A percentile compares a stretch with the other conserved stretches of the same genome.
Conservation (phyloP, 2,113 vertebrate genomes). For the Hepsetus odoe region DNA sequence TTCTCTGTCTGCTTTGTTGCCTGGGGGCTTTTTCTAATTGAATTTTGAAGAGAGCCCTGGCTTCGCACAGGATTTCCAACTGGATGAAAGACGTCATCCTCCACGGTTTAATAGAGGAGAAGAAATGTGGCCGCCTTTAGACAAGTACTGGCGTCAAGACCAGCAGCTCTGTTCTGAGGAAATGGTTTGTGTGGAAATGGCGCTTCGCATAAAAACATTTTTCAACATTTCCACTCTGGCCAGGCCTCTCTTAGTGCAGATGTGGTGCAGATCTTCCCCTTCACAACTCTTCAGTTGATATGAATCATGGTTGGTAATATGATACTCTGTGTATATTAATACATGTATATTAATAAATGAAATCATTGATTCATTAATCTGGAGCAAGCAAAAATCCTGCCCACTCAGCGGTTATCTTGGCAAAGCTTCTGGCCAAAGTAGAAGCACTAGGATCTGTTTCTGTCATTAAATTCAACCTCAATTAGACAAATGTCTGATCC, state of each 20-base stretch:
- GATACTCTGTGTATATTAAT: too few species aligned
- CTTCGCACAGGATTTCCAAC: constrained; percentile 16
- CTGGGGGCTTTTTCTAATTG: constrained; percentile 30
- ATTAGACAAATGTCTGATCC: too few species aligned
- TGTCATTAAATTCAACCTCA: too few species aligned
- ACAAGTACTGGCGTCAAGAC: constrained; percentile 13
- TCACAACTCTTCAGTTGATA: constrained; percentile 7
- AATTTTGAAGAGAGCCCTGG: background rate
- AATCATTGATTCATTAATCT: too few species aligned
- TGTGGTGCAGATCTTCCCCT: background rate
- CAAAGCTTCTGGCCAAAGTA: too few species aligned
- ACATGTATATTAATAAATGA: too few species aligned
- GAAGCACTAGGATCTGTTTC: too few species aligned
- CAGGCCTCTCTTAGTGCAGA: constrained; percentile 4
- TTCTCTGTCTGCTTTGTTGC: background rate
- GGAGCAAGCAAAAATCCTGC: too few species aligned
- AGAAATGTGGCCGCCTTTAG: constrained; percentile 9
- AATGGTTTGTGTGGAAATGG: constrained; percentile 15
- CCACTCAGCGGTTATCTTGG: too few species aligned
- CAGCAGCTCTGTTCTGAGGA: constrained; percentile 10
- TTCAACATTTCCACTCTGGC: constrained; percentile 21
- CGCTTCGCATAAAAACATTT: background rate
- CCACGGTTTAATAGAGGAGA: background rate
- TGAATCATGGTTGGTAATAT: background rate
- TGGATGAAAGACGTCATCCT: background rate